Evolutionary conservation across 2,888 invertebrate species (phyloP).

Genomic region (Philhelius pedissequus): DNA sequence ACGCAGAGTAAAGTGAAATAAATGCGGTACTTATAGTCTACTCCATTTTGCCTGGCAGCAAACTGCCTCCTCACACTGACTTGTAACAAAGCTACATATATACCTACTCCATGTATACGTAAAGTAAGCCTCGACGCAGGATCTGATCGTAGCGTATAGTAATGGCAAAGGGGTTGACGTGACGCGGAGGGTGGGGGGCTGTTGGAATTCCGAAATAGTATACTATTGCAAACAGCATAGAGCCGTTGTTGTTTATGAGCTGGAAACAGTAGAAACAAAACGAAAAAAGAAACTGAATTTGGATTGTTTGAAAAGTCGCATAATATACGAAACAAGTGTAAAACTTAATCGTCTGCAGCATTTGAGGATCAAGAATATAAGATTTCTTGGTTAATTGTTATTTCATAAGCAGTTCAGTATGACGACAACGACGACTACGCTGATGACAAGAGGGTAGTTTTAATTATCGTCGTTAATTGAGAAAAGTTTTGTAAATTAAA

Average conservation of each 20-base stretch:
- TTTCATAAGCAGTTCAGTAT: slow-evolving; percentile 29
- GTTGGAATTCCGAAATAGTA: not conserved
- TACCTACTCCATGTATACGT: slow-evolving; percentile 42
- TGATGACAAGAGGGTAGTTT: slow-evolving; percentile 16
- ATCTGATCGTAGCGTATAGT: slow-evolving; percentile 16
- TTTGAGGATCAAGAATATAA: slow-evolving; percentile 34
- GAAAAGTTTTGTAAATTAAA: slow-evolving; percentile 56
- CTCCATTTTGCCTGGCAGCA: slow-evolving; percentile 36
- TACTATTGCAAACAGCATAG: slow-evolving; percentile 16
- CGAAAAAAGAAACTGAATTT: not conserved
- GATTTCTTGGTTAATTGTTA: slow-evolving; percentile 36
- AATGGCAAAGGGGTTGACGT: not conserved
- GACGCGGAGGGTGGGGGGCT: not conserved
- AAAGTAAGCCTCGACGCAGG: slow-evolving; percentile 50
- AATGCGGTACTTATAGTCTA: slow-evolving; percentile 47
- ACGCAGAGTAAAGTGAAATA: slow-evolving; percentile 30
- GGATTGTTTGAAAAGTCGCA: slow-evolving; percentile 32
- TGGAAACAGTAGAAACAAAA: slow-evolving; percentile 26
- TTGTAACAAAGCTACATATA: slow-evolving; percentile 35
- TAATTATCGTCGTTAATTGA: slow-evolving; percentile 62
- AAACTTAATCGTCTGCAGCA: slow-evolving; percentile 48
- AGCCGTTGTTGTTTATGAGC: slow-evolving; percentile 52
- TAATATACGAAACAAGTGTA: slow-evolving; percentile 46
- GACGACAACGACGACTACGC: not conserved
- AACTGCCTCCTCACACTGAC: slow-evolving; percentile 16